Evolutionary conservation across 2,113 vertebrate genomes (phyloP).

Genomic region (Melanotaenia duboulayi): DNA sequence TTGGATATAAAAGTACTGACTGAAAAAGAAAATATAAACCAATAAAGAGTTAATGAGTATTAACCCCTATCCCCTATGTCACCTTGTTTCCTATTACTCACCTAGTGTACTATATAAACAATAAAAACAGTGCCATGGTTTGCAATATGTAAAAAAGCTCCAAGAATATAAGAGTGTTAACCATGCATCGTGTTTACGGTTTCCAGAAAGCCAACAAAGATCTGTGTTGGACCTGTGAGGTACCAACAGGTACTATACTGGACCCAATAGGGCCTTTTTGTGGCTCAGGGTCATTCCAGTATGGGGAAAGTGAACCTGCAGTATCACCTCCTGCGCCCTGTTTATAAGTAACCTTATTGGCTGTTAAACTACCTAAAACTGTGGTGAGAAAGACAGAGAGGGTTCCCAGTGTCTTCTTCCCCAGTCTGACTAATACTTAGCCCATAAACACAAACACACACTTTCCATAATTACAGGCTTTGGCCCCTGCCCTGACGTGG

Average conservation of each 20-base stretch:
- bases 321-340: background rate
- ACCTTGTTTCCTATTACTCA: background rate
- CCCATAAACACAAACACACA: constrained; percentile 73
- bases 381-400: constrained; percentile 23
- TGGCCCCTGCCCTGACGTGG: constrained; percentile 44
- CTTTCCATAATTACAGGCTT: constrained; percentile 74
- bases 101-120: background rate
- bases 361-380: background rate
- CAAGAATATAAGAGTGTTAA: background rate
- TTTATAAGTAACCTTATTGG: background rate
- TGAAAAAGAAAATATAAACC: too few relatives aligned
- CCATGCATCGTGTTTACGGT: background rate
- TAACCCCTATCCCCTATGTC: too few relatives aligned
- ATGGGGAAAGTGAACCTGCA: background rate
- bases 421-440: constrained; percentile 60
- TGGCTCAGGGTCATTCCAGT: too few relatives aligned
- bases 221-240: too few relatives aligned
- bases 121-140: background rate
- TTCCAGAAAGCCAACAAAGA: background rate
- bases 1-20: too few relatives aligned
- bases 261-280: too few relatives aligned
- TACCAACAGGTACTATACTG: too few relatives aligned
- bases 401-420: constrained; percentile 26
- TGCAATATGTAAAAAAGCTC: constrained; percentile 5
- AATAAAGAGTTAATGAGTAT: too few relatives aligned